Evolutionary conservation across 2,888 invertebrate species (phyloP).

Genomic region (Stenodera caucasica): DNA sequence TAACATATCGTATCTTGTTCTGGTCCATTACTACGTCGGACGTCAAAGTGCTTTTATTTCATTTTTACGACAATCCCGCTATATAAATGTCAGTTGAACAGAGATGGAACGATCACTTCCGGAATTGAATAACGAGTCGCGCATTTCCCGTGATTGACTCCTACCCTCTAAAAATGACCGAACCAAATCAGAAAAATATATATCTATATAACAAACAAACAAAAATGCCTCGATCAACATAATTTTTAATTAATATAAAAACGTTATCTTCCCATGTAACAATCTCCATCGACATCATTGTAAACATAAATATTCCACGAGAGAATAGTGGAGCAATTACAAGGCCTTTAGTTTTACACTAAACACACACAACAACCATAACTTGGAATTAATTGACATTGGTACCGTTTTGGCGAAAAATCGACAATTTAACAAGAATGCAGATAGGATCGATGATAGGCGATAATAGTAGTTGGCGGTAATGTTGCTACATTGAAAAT

Average conservation of each 20-base stretch:
- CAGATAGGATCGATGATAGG: constrained; percentile 45
- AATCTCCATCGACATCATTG: background rate
- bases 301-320: background rate
- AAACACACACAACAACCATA: constrained; percentile 40
- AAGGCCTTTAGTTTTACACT: constrained; percentile 32
- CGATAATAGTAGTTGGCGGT: constrained; percentile 26
- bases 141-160: constrained; percentile 50
- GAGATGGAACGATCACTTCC: constrained; percentile 44
- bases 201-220: no score
- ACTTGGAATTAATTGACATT: constrained; percentile 51
- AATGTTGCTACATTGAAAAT: constrained; percentile 21
- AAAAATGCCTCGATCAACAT: no score
- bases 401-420: constrained; percentile 46
- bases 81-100: constrained; percentile 26
- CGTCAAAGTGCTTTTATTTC: constrained; percentile 30
- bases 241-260: no score
- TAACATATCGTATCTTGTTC: constrained; percentile 35
- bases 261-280: background rate
- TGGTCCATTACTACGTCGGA: constrained; percentile 30
- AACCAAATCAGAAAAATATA: no score
- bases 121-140: constrained; percentile 44
- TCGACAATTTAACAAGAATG: constrained; percentile 47
- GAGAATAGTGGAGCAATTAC: constrained; percentile 33
- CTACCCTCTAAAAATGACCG: no score
- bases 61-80: constrained; percentile 9